Evolutionary conservation across 2,113 vertebrate genomes (phyloP).

Genomic region (Heliornis fulica): DNA sequence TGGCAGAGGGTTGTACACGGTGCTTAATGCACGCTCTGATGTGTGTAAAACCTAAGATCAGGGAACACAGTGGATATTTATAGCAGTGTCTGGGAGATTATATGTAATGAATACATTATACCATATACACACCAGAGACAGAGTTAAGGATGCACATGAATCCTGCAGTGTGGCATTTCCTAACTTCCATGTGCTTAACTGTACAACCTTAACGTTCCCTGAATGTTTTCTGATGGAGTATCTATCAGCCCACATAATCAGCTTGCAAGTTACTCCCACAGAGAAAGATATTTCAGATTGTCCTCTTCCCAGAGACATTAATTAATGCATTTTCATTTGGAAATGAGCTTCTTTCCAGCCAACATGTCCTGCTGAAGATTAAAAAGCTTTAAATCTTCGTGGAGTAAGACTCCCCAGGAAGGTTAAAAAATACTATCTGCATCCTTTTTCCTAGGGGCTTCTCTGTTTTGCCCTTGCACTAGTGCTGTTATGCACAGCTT

Average conservation of each 20-base stretch:
- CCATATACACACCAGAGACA: neutral
- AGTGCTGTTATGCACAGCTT: slow-evolving; percentile 33
- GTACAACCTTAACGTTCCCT: slow-evolving; percentile 37
- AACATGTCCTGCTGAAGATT: neutral
- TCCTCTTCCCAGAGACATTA: slow-evolving; percentile 45
- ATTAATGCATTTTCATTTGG: slow-evolving; percentile 58
- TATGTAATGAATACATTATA: slow-evolving; percentile 31
- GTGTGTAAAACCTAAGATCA: slow-evolving; percentile 23
- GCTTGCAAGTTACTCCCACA: slow-evolving; percentile 50
- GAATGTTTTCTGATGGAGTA: neutral
- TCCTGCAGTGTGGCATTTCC: neutral
- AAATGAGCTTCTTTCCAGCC: slow-evolving; percentile 36
- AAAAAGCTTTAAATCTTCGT: slow-evolving; percentile 49
- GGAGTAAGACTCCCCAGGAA: neutral
- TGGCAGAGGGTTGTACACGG: neutral
- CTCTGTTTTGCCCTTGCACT: slow-evolving; percentile 17
- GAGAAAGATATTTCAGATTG: slow-evolving; percentile 49
- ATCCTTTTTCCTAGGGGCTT: slow-evolving; percentile 8
- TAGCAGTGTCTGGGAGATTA: slow-evolving; percentile 37
- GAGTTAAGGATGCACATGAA: slow-evolving; percentile 2
- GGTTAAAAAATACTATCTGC: slow-evolving; percentile 20
- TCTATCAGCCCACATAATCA: slow-evolving; percentile 49
- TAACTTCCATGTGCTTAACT: neutral
- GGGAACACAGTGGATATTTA: slow-evolving; percentile 4
- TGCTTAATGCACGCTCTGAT: slow-evolving; percentile 1